A percentile compares a stretch with the other conserved stretches of the same genome.
phyloP scores from a whole-genome alignment of 2,888 invertebrate species.

The Lasioglossum leucozonium region DNA sequence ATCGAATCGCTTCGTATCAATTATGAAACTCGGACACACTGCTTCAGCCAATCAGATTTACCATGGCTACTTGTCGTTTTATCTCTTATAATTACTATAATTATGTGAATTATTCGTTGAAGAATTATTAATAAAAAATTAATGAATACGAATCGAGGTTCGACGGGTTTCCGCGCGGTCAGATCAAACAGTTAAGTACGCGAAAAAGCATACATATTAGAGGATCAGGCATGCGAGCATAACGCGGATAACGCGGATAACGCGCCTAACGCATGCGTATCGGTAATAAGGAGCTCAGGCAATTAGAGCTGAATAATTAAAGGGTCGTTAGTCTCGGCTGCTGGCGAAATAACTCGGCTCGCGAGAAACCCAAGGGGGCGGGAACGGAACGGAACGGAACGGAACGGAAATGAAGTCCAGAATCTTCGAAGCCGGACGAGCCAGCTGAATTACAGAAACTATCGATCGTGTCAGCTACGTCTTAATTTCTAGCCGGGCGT shows the following conservation, averaged over 20 bases:
- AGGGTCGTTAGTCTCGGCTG: slow-evolving; percentile 68
- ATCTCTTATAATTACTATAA: no score
- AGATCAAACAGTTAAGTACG: not conserved
- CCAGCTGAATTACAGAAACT: slow-evolving; percentile 55
- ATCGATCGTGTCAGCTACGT: slow-evolving; percentile 58
- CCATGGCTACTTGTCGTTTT: no score
- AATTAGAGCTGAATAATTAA: slow-evolving; percentile 72
- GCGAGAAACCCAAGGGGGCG: not conserved
- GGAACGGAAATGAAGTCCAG: slow-evolving; percentile 56
- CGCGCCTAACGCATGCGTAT: slow-evolving; percentile 61
- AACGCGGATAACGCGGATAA: slow-evolving; percentile 53
- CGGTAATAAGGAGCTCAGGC: slow-evolving; percentile 67
- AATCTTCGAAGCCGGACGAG: slow-evolving; percentile 43
- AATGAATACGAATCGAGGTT: no score
- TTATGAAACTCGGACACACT: not conserved
- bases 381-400: slow-evolving; percentile 48
- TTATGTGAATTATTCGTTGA: no score
- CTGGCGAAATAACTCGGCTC: slow-evolving; percentile 41
- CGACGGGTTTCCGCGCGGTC: not conserved
- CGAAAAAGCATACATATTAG: slow-evolving; percentile 51
- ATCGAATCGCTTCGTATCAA: not conserved
- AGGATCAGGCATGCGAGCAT: slow-evolving; percentile 45
- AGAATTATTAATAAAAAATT: no score
- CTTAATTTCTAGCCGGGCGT: slow-evolving; percentile 50
- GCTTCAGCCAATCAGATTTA: not conserved